Base-by-base conservation (phyloP, 2,888 invertebrate species). In the Acleris holmiana region DNA sequence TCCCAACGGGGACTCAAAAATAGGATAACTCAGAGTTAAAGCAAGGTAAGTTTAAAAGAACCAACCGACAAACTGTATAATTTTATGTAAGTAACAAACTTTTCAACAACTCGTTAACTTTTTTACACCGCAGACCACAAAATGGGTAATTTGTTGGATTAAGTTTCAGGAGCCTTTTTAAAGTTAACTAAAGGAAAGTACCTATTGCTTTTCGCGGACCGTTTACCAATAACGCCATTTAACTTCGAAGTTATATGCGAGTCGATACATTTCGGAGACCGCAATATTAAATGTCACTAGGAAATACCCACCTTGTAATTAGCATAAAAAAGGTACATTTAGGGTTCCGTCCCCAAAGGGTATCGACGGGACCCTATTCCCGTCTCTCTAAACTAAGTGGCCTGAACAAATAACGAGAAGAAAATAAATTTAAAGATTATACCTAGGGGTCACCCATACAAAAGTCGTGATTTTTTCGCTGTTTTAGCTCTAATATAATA, bases 101-200 rank as follows among this genome's bases (percentile, higher is more conserved):
- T 64, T 58, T 44, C 53, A 64, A 47, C 58, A 64, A 59, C 53
- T 58, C 57, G 57, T 63, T 64, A 54, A 57, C 64, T 58, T 48
- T 53, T 19, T 50, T 21, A 41, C 53, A 29, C 53, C 55, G 44
- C 47, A 47, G 63, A 46, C 46, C 53, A 53, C 53, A 29, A 48
- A 48, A 47, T 59, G 64, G 63, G 41, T 64, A 53, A 64, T 64
- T 64, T 58, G 64, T 58, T 58, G 53, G 48, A 58, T 64, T 64
- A 64, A 59, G 53, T 53, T 58, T 47, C 56, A 56, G 4, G 19
- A 57, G 57, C 51, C 51, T 47, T 58, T 63, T 64, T 64, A 23
- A 55, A 44, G 40, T 49, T 19, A 54, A 53, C 41, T 59, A 25
- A 44, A 48, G 41, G 47, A 40, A 64, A 58, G 53, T 59, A n/a